phyloP scores from a whole-genome alignment of 2,888 invertebrate genomes.

The Melanophora roralis region DNA sequence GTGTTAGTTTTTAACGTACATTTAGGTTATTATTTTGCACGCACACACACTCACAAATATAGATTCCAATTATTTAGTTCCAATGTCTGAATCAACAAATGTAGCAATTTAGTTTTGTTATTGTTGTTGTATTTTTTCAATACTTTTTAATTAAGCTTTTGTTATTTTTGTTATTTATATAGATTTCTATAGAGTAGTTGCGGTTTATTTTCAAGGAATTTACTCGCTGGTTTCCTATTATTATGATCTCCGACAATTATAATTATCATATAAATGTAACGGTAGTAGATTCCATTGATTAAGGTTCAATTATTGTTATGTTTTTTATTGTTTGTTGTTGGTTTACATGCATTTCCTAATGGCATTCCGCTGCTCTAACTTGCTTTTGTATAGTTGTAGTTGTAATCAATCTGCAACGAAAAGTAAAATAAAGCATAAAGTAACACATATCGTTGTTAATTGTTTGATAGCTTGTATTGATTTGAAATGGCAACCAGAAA shows the following conservation, averaged over 20 bases:
- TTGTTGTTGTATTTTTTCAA: constrained; percentile 11
- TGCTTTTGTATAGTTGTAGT: too few relatives aligned
- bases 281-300: constrained; percentile 12
- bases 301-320: not conserved
- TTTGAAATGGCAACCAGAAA: too few relatives aligned
- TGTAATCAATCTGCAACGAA: not conserved
- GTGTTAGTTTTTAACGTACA: constrained; percentile 12
- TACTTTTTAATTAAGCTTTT: constrained; percentile 36
- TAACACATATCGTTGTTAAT: not conserved
- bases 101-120: constrained; percentile 8
- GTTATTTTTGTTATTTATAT: constrained; percentile 10
- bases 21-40: constrained; percentile 8
- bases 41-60: not conserved
- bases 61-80: constrained; percentile 13
- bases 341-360: too few relatives aligned
- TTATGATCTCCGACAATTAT: constrained; percentile 28
- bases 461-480: too few relatives aligned
- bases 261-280: constrained; percentile 5
- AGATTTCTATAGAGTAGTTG: not conserved
- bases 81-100: constrained; percentile 14
- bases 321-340: not conserved
- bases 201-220: constrained; percentile 4
- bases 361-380: too few relatives aligned
- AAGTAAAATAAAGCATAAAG: not conserved
- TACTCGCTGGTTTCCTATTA: constrained; percentile 21